Evolutionary conservation across 53 echinoderm and acorn worm species (phyloP), one percentile per base, ranked within the genome.

Genomic region (Patiria pectinifera): DNA sequence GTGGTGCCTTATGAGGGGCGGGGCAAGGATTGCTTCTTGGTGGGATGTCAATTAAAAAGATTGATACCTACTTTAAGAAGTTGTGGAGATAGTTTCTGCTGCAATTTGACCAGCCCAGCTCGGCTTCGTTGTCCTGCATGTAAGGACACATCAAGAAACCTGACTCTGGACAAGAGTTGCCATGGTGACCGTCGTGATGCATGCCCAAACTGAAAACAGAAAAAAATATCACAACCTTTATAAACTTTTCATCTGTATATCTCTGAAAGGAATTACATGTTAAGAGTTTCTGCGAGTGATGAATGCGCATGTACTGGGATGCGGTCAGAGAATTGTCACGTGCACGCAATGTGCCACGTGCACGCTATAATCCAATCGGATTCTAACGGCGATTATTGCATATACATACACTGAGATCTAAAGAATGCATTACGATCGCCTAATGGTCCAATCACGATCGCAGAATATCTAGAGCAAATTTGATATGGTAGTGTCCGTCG

Each of bases 161-260:
- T 23, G 59, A 63, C 69, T 85, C 85, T 35, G 85, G 69, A n/a
- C 85, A 85, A 19, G 69, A 63, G 85, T 85, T 85, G 69, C 85
- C 85, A 83, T 83, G 83, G 69, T 85, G 85, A 69, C 85, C 85
- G 45, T 85, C 85, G 24, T 85, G 85, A 45, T 69, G 85, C 85
- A 85, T 85, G 45, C 85, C 85, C 7, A 85, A 63, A 85, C 85
- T 85, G 83, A 4, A 1, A 35, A n/a, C 11, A 45, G 46, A 18
- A 45, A 66, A 46, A 3, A 22, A 23, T 15, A 23, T 4, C n/a
- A 82, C 48, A 3, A 6, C 22, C 2, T 59, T 24, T 59, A 49
- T 14, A 48, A 60, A 66, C 19, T 16, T 66, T 66, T 18, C 1
- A 35, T 35, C 35, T 35, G 35, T 35, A 35, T 35, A 35, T 35